Evolutionary conservation across 2,113 vertebrate species (phyloP).

Genomic region (Chauna torquata): DNA sequence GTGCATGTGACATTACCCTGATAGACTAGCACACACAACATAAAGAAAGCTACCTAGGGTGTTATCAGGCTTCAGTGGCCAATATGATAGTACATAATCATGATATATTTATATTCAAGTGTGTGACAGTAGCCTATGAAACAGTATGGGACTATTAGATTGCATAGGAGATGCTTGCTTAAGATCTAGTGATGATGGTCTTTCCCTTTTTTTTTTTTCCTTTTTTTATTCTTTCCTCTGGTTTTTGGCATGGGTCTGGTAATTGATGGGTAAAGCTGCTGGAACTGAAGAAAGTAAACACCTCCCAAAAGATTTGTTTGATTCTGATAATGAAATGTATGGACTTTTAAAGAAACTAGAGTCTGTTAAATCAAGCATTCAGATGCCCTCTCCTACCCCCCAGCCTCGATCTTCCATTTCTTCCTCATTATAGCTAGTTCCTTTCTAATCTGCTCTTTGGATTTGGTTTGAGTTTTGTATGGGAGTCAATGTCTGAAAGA

Average conservation of each 20-base stretch:
- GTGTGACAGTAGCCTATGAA: not conserved
- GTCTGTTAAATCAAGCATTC: not conserved
- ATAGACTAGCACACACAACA: not conserved
- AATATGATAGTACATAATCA: not conserved
- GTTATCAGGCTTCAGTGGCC: not conserved
- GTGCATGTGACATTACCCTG: not conserved
- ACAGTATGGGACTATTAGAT: not conserved
- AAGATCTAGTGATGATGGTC: not conserved
- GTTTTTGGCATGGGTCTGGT: not conserved
- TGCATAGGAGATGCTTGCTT: not conserved
- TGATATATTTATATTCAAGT: not conserved
- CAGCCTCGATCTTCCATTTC: fast-evolving
- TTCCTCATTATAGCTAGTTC: not conserved
- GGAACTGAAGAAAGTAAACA: slow-evolving; percentile 24
- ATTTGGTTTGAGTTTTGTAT: not conserved
- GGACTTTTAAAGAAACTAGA: not conserved
- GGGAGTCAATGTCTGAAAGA: not conserved
- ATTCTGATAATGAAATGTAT: not conserved
- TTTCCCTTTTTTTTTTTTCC: not conserved
- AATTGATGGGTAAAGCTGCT: not conserved
- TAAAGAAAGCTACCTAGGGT: not conserved
- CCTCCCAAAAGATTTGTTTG: not conserved
- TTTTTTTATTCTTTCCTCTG: not conserved
- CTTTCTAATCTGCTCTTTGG: not conserved
- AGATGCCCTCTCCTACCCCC: not conserved